Conservation (phyloP, 2,888 invertebrate species). For the Podabrus alpinus region DNA sequence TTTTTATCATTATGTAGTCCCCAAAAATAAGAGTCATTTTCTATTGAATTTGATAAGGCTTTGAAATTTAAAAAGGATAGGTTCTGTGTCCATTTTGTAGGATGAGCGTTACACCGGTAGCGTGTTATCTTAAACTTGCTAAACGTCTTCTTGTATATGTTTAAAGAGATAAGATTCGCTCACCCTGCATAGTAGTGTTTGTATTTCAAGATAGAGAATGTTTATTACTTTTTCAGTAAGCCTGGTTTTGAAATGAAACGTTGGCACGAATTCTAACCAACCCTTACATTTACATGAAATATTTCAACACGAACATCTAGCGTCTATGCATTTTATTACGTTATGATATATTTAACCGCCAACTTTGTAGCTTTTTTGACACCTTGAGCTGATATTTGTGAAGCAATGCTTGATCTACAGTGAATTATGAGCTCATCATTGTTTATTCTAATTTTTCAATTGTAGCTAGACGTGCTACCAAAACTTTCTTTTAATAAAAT, state of each 20-base stretch:
- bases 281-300: conserved; percentile 17
- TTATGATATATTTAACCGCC: conserved; percentile 26
- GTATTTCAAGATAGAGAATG: conserved; percentile 27
- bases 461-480: too few relatives aligned
- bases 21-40: neutral
- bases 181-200: conserved; percentile 31
- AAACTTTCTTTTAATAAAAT: neutral
- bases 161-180: conserved; percentile 39
- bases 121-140: conserved; percentile 32
- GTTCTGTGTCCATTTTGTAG: conserved; percentile 31
- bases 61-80: conserved; percentile 1
- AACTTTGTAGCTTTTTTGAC: conserved; percentile 19
- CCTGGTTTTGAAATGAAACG: conserved; percentile 24
- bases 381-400: conserved; percentile 16
- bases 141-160: conserved; percentile 38
- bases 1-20: neutral
- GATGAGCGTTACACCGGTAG: conserved; percentile 23
- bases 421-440: conserved; percentile 26
- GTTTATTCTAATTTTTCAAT: conserved; percentile 4
- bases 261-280: conserved; percentile 20
- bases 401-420: conserved; percentile 18
- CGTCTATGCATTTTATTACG: conserved; percentile 23
- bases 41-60: conserved; percentile 1
- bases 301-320: conserved; percentile 19
- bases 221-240: conserved; percentile 33